A percentile compares a stretch with the other conserved stretches of the same genome.
Evolutionary conservation across 2,888 invertebrate species (phyloP).

Genomic region (Chalcosyrphus nemorum): DNA sequence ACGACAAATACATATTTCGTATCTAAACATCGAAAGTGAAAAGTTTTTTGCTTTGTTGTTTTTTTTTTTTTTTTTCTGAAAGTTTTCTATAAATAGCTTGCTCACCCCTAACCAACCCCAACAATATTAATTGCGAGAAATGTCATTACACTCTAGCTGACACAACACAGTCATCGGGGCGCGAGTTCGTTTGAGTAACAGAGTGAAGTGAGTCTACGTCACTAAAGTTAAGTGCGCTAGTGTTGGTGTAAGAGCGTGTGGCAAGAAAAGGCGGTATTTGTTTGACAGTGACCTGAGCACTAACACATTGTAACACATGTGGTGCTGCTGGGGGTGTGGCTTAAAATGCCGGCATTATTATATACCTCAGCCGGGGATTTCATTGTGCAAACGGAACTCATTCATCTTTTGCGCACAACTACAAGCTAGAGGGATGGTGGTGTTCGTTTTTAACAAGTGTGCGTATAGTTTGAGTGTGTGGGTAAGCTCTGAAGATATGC

Average conservation of each 20-base stretch:
- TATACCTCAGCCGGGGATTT: constrained; percentile 14
- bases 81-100: constrained; percentile 39
- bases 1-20: not conserved
- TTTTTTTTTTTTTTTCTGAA: no score
- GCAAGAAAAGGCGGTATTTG: constrained; percentile 39
- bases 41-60: no score
- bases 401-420: constrained; percentile 27
- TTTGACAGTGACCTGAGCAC: not conserved
- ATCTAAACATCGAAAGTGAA: constrained; percentile 24
- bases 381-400: constrained; percentile 20
- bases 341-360: constrained; percentile 44
- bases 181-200: no score
- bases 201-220: constrained; percentile 44
- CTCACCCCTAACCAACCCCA: constrained; percentile 68
- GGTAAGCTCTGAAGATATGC: constrained; percentile 18
- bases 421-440: not conserved
- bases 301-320: constrained; percentile 10
- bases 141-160: constrained; percentile 53
- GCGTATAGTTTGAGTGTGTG: not conserved
- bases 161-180: constrained; percentile 11
- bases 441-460: constrained; percentile 12
- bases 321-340: constrained; percentile 43
- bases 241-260: constrained; percentile 10
- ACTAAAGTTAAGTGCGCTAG: constrained; percentile 4
- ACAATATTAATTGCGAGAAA: constrained; percentile 26